Conservation (phyloP, 2,113 vertebrate species). For the Chiloscyllium plagiosum region DNA sequence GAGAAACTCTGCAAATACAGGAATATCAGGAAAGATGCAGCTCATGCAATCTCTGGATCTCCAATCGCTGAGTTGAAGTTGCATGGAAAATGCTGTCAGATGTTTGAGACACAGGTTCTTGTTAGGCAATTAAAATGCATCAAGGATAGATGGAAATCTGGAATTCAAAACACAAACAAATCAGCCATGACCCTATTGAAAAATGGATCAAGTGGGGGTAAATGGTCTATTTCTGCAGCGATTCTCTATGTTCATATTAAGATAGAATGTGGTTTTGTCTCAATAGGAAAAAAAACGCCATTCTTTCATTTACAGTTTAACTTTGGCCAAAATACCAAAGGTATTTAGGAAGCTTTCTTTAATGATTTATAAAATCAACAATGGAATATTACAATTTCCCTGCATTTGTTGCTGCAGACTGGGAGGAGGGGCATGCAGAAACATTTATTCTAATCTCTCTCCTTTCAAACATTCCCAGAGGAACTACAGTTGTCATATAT, state of each 20-base stretch:
- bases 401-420: not conserved
- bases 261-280: no score
- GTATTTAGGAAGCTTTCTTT: not conserved
- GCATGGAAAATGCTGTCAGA: not conserved
- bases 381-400: not conserved
- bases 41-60: not conserved
- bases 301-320: not conserved
- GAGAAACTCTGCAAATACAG: not conserved
- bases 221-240: no score
- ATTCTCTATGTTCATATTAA: not conserved
- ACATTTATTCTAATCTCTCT: not conserved
- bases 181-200: no score
- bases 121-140: no score
- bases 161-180: no score
- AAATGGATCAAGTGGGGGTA: no score
- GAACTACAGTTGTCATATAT: not conserved
- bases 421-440: not conserved
- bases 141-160: no score
- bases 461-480: not conserved
- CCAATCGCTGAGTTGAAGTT: not conserved
- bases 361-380: not conserved
- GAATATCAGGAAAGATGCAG: not conserved
- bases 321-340: not conserved
- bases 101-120: no score
- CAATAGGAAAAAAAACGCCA: not conserved